Evolutionary conservation across 2,113 vertebrate species (phyloP), one percentile per base, ranked within the genome.

Genomic region (Oreocharis arfaki): DNA sequence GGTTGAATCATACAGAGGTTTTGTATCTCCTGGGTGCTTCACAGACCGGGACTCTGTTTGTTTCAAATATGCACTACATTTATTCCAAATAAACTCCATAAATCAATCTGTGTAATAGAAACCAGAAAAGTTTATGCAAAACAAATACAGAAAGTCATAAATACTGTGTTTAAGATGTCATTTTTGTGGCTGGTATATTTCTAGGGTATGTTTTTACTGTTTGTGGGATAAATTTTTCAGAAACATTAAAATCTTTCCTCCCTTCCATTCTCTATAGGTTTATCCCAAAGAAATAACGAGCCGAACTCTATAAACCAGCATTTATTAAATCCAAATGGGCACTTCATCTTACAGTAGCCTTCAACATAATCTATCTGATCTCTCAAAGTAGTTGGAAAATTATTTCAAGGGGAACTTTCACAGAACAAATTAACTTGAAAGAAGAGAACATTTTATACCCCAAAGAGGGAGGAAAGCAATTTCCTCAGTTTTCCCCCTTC

Each of bases 331-430:
- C 95, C 94, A 90, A 87, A 92, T 55, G 92, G 88, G 59, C 69
- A 69, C 77, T 84, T 92, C 90, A 80, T 88, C 46, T 93, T 84
- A 90, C 89, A 50, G 95, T 67, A 77, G 95, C 94, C 84, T 94
- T 95, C 87, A 96, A 86, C 84, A 94, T 89, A 96, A 90, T 79
- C 85, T 89, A 94, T 94, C 80, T 96, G 95, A 89, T 93, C 96
- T 95, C 89, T 84, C 46, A 78, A 59, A 82, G 93, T 84, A 64
- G 52, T 81, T 87, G 83, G 90, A 89, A 94, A 93, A 82, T 47
- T n/a, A 95, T 91, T 90, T 78, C 64, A 90, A 93, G 82, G 92
- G 74, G 35, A 91, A 80, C 94, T 93, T 97, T 95, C 89, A 67
- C 42, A 90, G 81, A 71, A 73, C 91, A 96, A 96, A 87, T 92